phyloP scores from a whole-genome alignment of 1,140 invertebrate species.

The Chelonus insularis region DNA sequence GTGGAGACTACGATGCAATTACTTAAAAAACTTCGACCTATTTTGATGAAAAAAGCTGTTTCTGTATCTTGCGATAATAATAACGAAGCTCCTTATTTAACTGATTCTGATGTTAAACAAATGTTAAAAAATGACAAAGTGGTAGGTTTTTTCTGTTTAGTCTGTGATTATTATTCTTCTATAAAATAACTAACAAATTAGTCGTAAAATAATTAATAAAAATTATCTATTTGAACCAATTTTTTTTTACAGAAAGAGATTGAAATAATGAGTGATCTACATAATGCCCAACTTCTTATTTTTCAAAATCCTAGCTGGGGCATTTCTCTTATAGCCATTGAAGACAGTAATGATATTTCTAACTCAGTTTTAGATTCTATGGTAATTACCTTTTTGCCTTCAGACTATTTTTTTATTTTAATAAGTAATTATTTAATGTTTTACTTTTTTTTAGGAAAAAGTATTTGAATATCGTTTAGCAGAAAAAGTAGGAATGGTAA shows the following conservation, averaged over 20 bases:
- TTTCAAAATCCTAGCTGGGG: slow-evolving; percentile 73
- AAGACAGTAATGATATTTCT: slow-evolving; percentile 43
- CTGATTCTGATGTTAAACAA: slow-evolving; percentile 60
- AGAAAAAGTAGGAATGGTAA: slow-evolving; percentile 60
- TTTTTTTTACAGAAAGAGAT: slow-evolving; percentile 49
- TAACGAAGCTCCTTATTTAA: slow-evolving; percentile 59
- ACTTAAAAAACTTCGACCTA: slow-evolving; percentile 64
- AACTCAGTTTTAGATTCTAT: slow-evolving; percentile 46
- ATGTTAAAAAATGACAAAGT: slow-evolving; percentile 45
- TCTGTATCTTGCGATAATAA: slow-evolving; percentile 64
- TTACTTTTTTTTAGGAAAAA: slow-evolving; percentile 55
- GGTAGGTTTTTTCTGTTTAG: slow-evolving; percentile 40
- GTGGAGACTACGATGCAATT: slow-evolving; percentile 64
- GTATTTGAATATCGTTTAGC: slow-evolving; percentile 58
- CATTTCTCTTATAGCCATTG: slow-evolving; percentile 62
- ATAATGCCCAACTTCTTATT: slow-evolving; percentile 69
- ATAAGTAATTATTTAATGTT: neutral
- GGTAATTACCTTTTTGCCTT: too few relatives aligned
- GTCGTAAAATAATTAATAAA: too few relatives aligned
- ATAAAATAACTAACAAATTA: too few relatives aligned
- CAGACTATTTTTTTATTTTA: slow-evolving; percentile 19
- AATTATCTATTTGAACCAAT: too few relatives aligned
- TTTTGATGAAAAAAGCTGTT: slow-evolving; percentile 62
- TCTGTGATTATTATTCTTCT: slow-evolving; percentile 16
- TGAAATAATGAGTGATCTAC: slow-evolving; percentile 63